Evolutionary conservation across 2,113 vertebrate genomes (phyloP).

Genomic region (Phainopepla nitens): DNA sequence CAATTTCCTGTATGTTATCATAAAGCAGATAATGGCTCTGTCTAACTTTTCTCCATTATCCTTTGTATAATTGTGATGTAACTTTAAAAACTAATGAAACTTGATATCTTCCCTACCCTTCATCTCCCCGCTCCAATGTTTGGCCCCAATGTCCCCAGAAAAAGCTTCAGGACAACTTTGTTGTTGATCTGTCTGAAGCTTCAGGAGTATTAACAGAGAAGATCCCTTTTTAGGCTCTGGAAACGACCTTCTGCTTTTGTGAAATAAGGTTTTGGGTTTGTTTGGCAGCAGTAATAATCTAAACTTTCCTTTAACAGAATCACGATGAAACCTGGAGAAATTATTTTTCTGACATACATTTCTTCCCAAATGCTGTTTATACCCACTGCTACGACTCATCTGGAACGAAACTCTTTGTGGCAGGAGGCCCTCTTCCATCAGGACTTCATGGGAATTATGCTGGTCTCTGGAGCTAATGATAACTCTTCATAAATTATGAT

Average conservation of each 20-base stretch:
- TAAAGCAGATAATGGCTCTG: not conserved
- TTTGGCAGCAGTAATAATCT: not conserved
- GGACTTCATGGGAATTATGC: conserved; percentile 97
- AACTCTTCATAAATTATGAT: conserved; percentile 59
- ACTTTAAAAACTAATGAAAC: not conserved
- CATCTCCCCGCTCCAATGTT: not conserved
- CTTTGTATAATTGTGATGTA: not conserved
- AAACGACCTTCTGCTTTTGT: not conserved
- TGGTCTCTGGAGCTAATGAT: conserved; percentile 91
- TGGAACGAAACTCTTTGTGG: conserved; percentile 95
- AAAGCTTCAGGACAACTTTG: not conserved
- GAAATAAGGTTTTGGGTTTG: not conserved
- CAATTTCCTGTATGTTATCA: not conserved
- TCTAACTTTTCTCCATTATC: not conserved
- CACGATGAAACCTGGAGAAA: conserved; percentile 97
- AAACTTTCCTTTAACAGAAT: conserved; percentile 75
- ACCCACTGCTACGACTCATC: conserved; percentile 98
- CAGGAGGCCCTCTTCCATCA: conserved; percentile 93
- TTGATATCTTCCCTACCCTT: not conserved
- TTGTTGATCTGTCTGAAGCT: not conserved
- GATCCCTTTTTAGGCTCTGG: not conserved
- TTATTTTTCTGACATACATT: conserved; percentile 96
- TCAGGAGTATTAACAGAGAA: not conserved
- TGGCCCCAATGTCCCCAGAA: not conserved
- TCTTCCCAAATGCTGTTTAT: conserved; percentile 96